Evolutionary conservation across 1,140 invertebrate genomes (phyloP), one percentile per base, ranked within the genome.

Genomic region (Zaprionus ghesquierei): DNA sequence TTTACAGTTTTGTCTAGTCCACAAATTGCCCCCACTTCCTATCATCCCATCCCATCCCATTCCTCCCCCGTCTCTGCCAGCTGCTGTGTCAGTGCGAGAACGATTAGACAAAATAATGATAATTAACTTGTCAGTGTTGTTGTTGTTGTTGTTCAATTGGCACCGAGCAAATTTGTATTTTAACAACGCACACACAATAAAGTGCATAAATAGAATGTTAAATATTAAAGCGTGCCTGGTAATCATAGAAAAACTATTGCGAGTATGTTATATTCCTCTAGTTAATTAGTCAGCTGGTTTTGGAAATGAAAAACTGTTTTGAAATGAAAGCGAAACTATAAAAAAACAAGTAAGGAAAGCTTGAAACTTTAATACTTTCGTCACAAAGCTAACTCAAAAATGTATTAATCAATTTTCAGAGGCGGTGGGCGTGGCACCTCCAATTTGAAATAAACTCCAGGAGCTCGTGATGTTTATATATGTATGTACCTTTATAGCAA

Each of bases 61-160:
- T 18, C 2, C 9, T 20, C 10, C 18, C 3, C 41, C 18, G 13
- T 18, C 50, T 61, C 50, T 61, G 44, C 6, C 27, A 29, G 27
- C 27, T 29, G 27, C 27, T 29, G 6, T 29, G 27, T 6, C 27
- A 29, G n/a, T n/a, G 55, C 10, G 46, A 41, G 46, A 46, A 54
- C 33, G 51, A 81, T 77, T 74, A 81, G 71, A 46, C 49, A 20
- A 29, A 63, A 66, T 73, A 66, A 79, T 79, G 54, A 79, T 61
- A 80, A 84, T 79, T 84, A 84, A 61, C 13, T 69, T 64, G 61
- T 50, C 53, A 58, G 56, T 33, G 29, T 25, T 25, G 2, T 25
- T 61, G 38, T 23, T 12, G 50, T 55, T 31, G 41, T 66, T 31
- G 41, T 68, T 60, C 62, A 68, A 35, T 66, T 68, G 63, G 55